phyloP scores from a whole-genome alignment of 1,140 invertebrate genomes.

The Metopolophium dirhodum region DNA sequence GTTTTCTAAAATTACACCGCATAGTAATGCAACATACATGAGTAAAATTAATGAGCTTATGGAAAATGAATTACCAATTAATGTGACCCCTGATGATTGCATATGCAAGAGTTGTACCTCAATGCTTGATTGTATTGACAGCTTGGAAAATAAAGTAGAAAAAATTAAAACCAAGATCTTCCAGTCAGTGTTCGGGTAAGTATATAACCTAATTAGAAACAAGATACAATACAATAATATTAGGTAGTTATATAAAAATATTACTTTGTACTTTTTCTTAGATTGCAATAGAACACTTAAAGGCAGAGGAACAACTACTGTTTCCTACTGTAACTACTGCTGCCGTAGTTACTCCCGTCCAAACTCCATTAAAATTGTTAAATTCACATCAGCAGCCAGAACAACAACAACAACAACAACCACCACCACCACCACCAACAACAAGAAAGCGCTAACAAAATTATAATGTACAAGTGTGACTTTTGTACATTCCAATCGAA shows the following conservation, averaged over 20 bases:
- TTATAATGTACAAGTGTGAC: constrained; percentile 59
- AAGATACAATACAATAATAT: background rate
- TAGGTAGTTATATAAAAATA: background rate
- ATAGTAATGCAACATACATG: constrained; percentile 59
- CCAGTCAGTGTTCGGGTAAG: constrained; percentile 34
- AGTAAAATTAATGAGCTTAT: constrained; percentile 60
- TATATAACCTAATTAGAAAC: background rate
- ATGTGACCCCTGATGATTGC: constrained; percentile 59
- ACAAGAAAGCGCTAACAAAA: constrained; percentile 45
- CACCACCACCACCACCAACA: background rate
- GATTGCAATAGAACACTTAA: constrained; percentile 55
- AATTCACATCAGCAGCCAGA: background rate
- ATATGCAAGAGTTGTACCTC: constrained; percentile 59
- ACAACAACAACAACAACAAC: background rate
- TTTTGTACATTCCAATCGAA: constrained; percentile 59
- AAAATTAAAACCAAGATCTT: constrained; percentile 57
- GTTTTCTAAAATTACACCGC: constrained; percentile 56
- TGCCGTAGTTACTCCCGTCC: background rate
- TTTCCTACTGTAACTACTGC: background rate
- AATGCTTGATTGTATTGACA: constrained; percentile 60
- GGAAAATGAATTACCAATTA: constrained; percentile 58
- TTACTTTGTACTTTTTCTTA: background rate
- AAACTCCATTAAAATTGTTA: constrained; percentile 37
- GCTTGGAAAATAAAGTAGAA: constrained; percentile 59
- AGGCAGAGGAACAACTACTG: constrained; percentile 47